Base-by-base conservation (phyloP, 2,888 invertebrate genomes). In the Tetanocera ferruginea region DNA sequence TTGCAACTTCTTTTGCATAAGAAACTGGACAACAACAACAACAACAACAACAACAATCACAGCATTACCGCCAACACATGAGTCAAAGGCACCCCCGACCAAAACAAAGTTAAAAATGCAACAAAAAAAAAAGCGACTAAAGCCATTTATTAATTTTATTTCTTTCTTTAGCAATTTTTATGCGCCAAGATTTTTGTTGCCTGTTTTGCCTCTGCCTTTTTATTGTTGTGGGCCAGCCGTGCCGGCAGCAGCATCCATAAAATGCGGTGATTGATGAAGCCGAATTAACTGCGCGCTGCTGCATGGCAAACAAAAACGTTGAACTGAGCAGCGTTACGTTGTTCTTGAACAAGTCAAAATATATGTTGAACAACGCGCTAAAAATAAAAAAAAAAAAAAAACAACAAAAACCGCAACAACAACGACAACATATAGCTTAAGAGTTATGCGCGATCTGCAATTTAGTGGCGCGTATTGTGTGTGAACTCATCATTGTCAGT, bases 181-280 rank as follows among this genome's bases (percentile, higher is more conserved):
- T 67, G 66, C 69, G 69, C 51, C 69, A 69, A 66, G 64, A n/a
- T 62, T 31, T 62, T 5, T 62, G 4, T 17, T 34, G 6, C 25
- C 11, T 62, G n/a, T n/a, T 11, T 11, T 43, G 43, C 43, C 43
- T 11, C 55, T 76, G 78, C 72, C n/a, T n/a, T n/a, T 70, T 64
- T 64, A 72, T 55, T 72, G 64, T 71, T 72, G 64, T 52, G 37
- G 72, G 49, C 57, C 74, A 60, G 79, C 73, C 77, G 60, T 43
- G 66, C 8, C 72, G 31, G 55, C 69, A 70, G 75, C 79, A 78
- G 80, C 81, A 81, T 82, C 80, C 82, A 82, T 83, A 83, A 84
- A 84, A 82, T 79, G 80, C 76, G 78, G 78, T 84, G 84, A 84
- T 84, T 83, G 82, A 84, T 84, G 84, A 84, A 82, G 79, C 83